These are phyloP conservation scores for Bradypus variegatus DNA, from an alignment of 2,797 vertebrate genomes.

Conservation along the genomic window DNA sequence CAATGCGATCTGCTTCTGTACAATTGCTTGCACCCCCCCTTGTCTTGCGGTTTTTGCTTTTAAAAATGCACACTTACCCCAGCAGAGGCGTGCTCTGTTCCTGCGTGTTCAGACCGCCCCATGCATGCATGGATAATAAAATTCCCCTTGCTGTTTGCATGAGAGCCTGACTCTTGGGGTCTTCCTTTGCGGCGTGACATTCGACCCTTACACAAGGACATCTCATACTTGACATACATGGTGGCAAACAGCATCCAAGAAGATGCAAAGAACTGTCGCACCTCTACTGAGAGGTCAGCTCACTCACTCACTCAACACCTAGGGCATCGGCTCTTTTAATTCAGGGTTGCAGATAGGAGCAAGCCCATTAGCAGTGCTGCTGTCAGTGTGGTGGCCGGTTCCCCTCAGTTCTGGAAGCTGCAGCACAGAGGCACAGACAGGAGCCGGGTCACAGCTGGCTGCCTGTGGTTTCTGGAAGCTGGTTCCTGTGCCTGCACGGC, in stretches of 20 bases:
- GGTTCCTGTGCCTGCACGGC: not conserved
- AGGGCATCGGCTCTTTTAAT: not conserved
- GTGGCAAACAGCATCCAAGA: not conserved
- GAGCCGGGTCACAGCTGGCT: not conserved
- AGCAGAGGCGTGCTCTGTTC: no score
- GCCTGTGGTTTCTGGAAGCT: not conserved
- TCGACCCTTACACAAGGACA: no score
- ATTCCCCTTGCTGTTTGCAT: no score
- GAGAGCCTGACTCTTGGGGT: no score
- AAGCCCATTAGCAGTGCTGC: not conserved
- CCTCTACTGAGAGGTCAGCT: not conserved
- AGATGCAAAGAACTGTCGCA: not conserved
- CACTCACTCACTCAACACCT: not conserved
- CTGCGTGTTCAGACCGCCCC: no score
- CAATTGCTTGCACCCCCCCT: no score
- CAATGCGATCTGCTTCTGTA: no score
- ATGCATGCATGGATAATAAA: no score
- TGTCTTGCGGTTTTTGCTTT: no score
- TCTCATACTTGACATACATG: not conserved
- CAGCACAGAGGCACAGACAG: not conserved
- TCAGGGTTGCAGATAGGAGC: not conserved
- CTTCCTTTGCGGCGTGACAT: no score
- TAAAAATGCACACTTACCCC: no score
- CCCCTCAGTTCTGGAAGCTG: not conserved
- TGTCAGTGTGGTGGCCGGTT: not conserved